Percentiles rank a stretch among this genome's conserved stretches.
Conservation (phyloP, 2,888 invertebrate species). For the Tetrapedia diversipes region DNA sequence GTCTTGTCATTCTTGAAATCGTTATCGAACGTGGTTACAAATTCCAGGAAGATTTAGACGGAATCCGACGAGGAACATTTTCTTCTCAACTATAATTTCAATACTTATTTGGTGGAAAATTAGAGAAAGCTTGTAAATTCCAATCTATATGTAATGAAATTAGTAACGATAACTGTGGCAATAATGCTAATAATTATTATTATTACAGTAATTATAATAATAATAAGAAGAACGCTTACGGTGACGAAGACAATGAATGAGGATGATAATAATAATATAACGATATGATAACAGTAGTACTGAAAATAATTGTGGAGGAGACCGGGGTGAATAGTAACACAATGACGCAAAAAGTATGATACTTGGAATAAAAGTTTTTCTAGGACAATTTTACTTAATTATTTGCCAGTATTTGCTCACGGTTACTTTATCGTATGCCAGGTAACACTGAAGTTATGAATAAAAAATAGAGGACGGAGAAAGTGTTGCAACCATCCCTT, state of each 20-base stretch:
- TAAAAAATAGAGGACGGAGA: too few species aligned
- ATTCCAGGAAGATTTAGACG: background rate
- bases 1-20: background rate
- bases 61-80: background rate
- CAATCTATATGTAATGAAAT: slow-evolving; percentile 8
- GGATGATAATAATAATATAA: slow-evolving; percentile 32
- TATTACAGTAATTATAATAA: slow-evolving; percentile 14
- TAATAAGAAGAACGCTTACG: slow-evolving; percentile 16
- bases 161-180: slow-evolving; percentile 21
- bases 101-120: background rate
- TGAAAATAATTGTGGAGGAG: slow-evolving; percentile 30
- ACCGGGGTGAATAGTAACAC: too few species aligned
- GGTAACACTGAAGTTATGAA: too few species aligned
- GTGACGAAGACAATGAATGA: slow-evolving; percentile 10
- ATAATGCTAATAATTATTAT: background rate
- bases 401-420: too few species aligned
- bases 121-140: background rate
- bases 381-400: too few species aligned
- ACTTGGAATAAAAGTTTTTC: too few species aligned
- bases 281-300: slow-evolving; percentile 1
- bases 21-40: background rate
- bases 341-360: too few species aligned
- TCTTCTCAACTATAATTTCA: background rate
- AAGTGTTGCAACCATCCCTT: too few species aligned
- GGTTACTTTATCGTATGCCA: too few species aligned